phyloP scores from a whole-genome alignment of 2,888 invertebrate species.

The Dicycla oo region DNA sequence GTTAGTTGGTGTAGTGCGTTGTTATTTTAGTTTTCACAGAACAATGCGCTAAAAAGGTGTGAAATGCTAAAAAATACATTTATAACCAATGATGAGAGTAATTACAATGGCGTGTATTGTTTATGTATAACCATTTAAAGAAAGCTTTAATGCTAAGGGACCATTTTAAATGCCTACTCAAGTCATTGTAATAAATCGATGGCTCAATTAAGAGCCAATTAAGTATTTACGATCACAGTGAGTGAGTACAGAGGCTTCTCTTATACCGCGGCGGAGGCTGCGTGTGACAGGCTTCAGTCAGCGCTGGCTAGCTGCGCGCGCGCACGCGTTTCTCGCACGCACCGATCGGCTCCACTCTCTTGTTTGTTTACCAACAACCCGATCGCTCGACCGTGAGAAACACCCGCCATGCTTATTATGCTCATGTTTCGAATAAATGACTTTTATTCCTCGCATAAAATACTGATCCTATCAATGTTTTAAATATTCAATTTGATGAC shows the following conservation, averaged over 20 bases:
- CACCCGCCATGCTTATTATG: constrained; percentile 65
- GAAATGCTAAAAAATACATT: background rate
- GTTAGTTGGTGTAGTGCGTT: background rate
- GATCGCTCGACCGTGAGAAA: constrained; percentile 74
- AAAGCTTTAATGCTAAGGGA: constrained; percentile 8
- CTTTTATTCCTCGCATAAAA: constrained; percentile 64
- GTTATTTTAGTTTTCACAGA: background rate
- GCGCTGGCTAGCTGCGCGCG: constrained; percentile 84
- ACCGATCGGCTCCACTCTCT: constrained; percentile 63
- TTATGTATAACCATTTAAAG: background rate
- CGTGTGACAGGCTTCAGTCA: constrained; percentile 87
- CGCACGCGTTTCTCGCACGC: constrained; percentile 82
- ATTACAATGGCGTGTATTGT: constrained; percentile 2
- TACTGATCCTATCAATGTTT: constrained; percentile 73
- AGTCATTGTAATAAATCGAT: constrained; percentile 47
- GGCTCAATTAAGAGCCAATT: constrained; percentile 61
- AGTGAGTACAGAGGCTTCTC: constrained; percentile 69
- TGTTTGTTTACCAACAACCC: constrained; percentile 84
- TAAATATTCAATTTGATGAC: constrained; percentile 80
- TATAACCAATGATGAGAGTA: background rate
- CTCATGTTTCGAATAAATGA: constrained; percentile 66
- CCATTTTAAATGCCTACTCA: constrained; percentile 30
- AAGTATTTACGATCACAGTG: constrained; percentile 60
- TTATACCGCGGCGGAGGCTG: constrained; percentile 81
- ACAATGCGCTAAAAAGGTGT: background rate